Percentiles rank a stretch among this genome's conserved stretches.
Conservation (phyloP, 1,140 invertebrate genomes). For the Papilio dardanus region DNA sequence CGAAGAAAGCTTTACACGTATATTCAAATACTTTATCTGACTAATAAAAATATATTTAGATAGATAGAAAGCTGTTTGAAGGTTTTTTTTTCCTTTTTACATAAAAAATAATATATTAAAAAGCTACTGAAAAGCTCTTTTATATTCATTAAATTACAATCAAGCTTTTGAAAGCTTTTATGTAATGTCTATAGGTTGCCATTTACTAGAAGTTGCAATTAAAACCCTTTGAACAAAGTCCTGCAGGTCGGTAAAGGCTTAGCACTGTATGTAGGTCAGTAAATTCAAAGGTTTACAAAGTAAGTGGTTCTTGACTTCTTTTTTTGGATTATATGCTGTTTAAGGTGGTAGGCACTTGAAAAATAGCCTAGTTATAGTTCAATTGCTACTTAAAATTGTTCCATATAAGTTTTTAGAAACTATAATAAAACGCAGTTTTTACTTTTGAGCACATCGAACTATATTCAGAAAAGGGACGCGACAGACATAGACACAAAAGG, state of each 20-base stretch:
- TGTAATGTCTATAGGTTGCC: not conserved
- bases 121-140: not conserved
- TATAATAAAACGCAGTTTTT: too few relatives aligned
- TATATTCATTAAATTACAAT: not conserved
- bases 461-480: too few relatives aligned
- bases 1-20: too few relatives aligned
- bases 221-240: not conserved
- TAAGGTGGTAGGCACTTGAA: not conserved
- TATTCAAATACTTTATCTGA: too few relatives aligned
- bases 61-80: too few relatives aligned
- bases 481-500: too few relatives aligned
- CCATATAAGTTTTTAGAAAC: not conserved
- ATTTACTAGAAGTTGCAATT: not conserved
- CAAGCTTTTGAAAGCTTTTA: not conserved
- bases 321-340: not conserved
- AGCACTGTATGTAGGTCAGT: not conserved
- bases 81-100: not conserved
- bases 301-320: not conserved
- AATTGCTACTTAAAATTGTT: not conserved
- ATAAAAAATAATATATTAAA: not conserved
- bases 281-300: constrained; percentile 7
- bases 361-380: not conserved
- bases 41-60: too few relatives aligned
- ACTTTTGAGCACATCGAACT: too few relatives aligned
- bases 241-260: not conserved